A percentile compares a stretch with the other conserved stretches of the same genome.
These are phyloP conservation scores for Drosophila ironensis DNA, from an alignment of 1,140 invertebrate species.

Conservation along the genomic window DNA sequence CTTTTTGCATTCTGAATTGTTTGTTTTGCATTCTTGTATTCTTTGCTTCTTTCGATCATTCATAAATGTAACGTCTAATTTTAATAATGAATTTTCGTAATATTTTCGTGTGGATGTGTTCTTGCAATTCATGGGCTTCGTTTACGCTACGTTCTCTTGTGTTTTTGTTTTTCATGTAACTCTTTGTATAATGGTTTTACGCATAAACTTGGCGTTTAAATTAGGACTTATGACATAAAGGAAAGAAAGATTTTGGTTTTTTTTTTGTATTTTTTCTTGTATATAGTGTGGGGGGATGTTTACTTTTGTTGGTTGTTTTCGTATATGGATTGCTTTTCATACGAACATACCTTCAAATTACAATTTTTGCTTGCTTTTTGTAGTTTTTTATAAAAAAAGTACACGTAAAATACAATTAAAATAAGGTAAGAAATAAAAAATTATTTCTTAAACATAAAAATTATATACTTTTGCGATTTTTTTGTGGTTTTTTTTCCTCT, in stretches of 20 bases:
- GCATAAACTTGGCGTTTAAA: conserved; percentile 48
- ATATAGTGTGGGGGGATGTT: conserved; percentile 71
- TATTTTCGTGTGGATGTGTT: conserved; percentile 51
- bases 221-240: conserved; percentile 72
- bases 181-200: conserved; percentile 24
- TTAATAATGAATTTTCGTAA: conserved; percentile 71
- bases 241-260: conserved; percentile 73
- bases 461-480: conserved; percentile 81
- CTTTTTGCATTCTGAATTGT: conserved; percentile 38
- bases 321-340: conserved; percentile 40
- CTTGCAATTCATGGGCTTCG: conserved; percentile 45
- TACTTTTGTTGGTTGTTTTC: conserved; percentile 63
- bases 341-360: conserved; percentile 51
- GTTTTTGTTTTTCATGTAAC: too few relatives aligned
- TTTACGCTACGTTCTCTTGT: conserved; percentile 28
- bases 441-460: conserved; percentile 81
- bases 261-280: conserved; percentile 43
- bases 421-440: conserved; percentile 81
- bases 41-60: conserved; percentile 72
- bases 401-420: conserved; percentile 82
- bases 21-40: conserved; percentile 43
- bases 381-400: conserved; percentile 81
- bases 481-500: conserved; percentile 62
- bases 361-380: conserved; percentile 59
- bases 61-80: conserved; percentile 81